Evolutionary conservation across 2,113 vertebrate species (phyloP).

Genomic region (Gnathonemus longibarbis): DNA sequence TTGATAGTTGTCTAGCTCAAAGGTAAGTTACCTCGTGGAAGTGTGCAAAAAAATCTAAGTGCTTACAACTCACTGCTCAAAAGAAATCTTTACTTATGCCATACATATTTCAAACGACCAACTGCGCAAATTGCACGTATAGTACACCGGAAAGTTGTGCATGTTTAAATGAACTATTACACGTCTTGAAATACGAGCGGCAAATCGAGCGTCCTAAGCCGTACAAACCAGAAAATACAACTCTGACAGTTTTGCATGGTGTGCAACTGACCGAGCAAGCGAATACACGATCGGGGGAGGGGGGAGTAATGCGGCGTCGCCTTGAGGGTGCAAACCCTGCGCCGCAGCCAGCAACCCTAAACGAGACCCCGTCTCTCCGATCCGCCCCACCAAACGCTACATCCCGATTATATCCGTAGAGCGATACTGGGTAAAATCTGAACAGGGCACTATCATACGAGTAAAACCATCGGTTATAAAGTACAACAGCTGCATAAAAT

Average conservation of each 20-base stretch:
- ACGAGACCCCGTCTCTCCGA: background rate
- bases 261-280: background rate
- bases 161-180: background rate
- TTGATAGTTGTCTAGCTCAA: background rate
- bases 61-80: background rate
- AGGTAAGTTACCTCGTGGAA: background rate
- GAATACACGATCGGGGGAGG: background rate
- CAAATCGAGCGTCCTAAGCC: background rate
- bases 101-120: background rate
- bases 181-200: background rate
- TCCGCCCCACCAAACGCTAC: constrained; percentile 8
- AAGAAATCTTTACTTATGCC: background rate
- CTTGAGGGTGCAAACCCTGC: background rate
- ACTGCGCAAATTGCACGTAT: background rate
- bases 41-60: background rate
- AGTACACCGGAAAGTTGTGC: background rate
- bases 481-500: background rate
- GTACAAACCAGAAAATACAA: background rate
- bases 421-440: background rate
- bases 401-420: background rate
- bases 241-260: background rate
- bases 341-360: background rate
- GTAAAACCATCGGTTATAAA: background rate
- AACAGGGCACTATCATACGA: background rate
- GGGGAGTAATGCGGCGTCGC: background rate